phyloP scores from a whole-genome alignment of 2,797 vertebrate genomes.

The Hipposideros larvatus region DNA sequence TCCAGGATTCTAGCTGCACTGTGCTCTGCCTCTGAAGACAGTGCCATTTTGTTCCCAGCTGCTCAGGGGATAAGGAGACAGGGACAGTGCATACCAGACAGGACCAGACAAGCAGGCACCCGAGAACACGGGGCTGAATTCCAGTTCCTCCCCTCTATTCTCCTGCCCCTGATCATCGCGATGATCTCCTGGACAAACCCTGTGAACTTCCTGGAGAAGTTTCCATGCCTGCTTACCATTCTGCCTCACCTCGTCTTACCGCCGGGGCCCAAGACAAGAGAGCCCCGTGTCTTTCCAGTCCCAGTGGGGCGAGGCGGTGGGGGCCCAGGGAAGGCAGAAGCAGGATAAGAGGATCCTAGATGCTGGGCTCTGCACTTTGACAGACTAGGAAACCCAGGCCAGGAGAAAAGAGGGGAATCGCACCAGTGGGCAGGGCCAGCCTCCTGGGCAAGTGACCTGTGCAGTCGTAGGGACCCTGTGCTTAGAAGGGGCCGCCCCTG shows the following conservation, averaged over 20 bases:
- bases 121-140: not conserved
- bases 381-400: not conserved
- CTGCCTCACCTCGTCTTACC: not conserved
- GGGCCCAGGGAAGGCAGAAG: not conserved
- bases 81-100: conserved; percentile 1
- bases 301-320: fast-evolving
- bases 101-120: conserved; percentile 61
- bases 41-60: not conserved
- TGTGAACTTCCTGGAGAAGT: not conserved
- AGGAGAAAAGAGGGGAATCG: not conserved
- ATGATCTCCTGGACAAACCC: not conserved
- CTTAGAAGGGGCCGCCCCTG: too few species aligned
- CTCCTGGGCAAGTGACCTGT: not conserved
- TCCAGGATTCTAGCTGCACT: too few species aligned
- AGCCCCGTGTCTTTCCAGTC: not conserved
- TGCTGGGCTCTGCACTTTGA: not conserved
- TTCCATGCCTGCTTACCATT: not conserved
- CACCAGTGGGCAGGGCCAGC: not conserved
- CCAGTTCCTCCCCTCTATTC: not conserved
- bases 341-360: not conserved
- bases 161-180: not conserved
- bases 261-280: not conserved
- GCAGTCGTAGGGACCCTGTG: not conserved
- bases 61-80: not conserved
- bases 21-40: not conserved